phyloP scores from a whole-genome alignment of 2,113 vertebrate genomes.

The Istiophorus platypterus region DNA sequence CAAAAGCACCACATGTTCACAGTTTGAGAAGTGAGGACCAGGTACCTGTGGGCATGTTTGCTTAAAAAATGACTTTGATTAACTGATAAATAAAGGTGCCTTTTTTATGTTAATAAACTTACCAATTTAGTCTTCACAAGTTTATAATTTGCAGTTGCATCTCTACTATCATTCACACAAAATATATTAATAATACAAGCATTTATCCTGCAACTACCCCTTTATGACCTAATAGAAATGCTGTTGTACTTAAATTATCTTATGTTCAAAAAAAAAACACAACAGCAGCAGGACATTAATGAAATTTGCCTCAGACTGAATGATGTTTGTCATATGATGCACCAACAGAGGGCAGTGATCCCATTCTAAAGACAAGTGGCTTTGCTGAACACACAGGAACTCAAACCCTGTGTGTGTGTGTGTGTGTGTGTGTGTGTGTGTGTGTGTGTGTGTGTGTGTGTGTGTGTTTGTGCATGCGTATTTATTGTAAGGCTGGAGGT shows the following conservation, averaged over 20 bases:
- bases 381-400: neutral
- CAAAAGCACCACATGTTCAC: neutral
- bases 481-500: neutral
- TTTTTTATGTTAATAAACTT: neutral
- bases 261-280: neutral
- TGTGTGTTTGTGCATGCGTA: neutral
- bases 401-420: neutral
- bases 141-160: neutral
- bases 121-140: neutral
- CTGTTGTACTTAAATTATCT: neutral
- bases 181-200: neutral
- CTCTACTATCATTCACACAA: neutral
- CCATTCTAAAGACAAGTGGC: conserved; percentile 7
- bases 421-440: neutral
- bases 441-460: neutral
- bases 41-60: neutral
- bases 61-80: neutral
- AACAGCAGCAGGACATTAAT: neutral
- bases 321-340: neutral
- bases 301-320: neutral
- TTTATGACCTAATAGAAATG: neutral
- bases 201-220: neutral
- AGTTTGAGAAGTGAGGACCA: neutral
- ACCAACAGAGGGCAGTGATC: conserved; percentile 73
- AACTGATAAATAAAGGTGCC: neutral